phyloP scores from a whole-genome alignment of 1,140 invertebrate genomes.

The Liolophura sinensis region DNA sequence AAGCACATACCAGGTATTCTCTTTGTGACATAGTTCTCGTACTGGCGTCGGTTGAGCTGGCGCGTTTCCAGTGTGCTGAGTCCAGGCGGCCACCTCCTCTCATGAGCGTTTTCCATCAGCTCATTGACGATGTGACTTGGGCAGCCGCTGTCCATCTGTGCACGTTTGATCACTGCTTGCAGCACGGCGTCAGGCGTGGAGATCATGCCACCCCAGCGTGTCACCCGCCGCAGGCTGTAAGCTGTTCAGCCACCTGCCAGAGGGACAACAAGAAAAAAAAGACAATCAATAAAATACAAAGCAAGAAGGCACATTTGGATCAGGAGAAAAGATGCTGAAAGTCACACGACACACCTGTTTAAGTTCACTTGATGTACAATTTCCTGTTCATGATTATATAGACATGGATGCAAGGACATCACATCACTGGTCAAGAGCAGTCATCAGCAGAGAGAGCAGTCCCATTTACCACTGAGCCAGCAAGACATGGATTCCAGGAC shows the following conservation, averaged over 20 bases:
- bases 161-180: constrained; percentile 80
- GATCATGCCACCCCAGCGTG: constrained; percentile 96
- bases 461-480: too few relatives aligned
- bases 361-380: too few relatives aligned
- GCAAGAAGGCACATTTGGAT: too few relatives aligned
- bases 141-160: constrained; percentile 82
- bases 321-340: too few relatives aligned
- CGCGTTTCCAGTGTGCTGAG: constrained; percentile 90
- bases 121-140: constrained; percentile 90
- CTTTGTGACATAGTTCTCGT: constrained; percentile 93
- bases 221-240: constrained; percentile 84
- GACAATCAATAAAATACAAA: too few relatives aligned
- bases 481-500: too few relatives aligned
- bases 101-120: constrained; percentile 96
- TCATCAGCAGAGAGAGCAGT: too few relatives aligned
- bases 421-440: neutral
- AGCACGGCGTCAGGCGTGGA: constrained; percentile 92
- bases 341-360: too few relatives aligned
- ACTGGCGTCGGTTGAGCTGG: constrained; percentile 83
- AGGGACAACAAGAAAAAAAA: too few relatives aligned
- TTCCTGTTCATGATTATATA: too few relatives aligned
- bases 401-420: neutral
- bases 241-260: constrained; percentile 77
- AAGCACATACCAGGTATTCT: constrained; percentile 71
- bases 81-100: constrained; percentile 90